phyloP scores from a whole-genome alignment of 2,888 invertebrate genomes.

The Drosophila prostipennis region DNA sequence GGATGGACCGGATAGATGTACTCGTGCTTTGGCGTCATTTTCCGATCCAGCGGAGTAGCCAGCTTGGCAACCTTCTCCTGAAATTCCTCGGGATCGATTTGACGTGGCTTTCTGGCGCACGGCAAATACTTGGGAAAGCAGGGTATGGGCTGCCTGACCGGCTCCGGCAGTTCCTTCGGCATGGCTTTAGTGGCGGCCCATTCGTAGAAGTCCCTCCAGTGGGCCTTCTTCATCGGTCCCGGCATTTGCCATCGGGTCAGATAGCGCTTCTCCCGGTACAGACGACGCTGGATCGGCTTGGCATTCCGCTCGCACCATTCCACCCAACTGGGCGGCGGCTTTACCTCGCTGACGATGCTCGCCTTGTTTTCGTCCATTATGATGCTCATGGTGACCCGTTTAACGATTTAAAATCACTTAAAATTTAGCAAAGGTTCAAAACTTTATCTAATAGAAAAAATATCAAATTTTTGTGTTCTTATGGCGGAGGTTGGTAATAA shows the following conservation, averaged over 20 bases:
- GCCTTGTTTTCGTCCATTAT: neutral
- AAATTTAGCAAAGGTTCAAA: conserved; percentile 16
- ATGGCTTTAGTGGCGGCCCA: conserved; percentile 65
- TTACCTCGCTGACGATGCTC: neutral
- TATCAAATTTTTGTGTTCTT: conserved; percentile 9
- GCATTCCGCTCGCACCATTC: conserved; percentile 41
- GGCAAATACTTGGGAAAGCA: conserved; percentile 41
- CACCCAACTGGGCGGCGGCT: conserved; percentile 28
- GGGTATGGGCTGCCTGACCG: conserved; percentile 30
- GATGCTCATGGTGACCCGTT: conserved; percentile 16
- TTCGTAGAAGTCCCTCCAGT: conserved; percentile 65
- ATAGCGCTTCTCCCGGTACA: conserved; percentile 9
- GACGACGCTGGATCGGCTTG: conserved; percentile 12
- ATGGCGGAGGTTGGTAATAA: neutral
- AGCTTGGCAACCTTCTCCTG: conserved; percentile 44
- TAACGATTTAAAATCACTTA: neutral
- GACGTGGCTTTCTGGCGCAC: conserved; percentile 33
- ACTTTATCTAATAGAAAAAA: neutral
- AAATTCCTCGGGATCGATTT: conserved; percentile 39
- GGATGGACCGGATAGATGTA: conserved; percentile 19
- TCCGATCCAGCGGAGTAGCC: conserved; percentile 53
- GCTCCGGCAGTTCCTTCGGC: conserved; percentile 24
- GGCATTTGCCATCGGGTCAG: conserved; percentile 61
- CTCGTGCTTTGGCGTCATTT: conserved; percentile 59
- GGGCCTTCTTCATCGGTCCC: conserved; percentile 70